Conservation (phyloP, 1,140 invertebrate genomes). For the Stegodyphus mimosarum region DNA sequence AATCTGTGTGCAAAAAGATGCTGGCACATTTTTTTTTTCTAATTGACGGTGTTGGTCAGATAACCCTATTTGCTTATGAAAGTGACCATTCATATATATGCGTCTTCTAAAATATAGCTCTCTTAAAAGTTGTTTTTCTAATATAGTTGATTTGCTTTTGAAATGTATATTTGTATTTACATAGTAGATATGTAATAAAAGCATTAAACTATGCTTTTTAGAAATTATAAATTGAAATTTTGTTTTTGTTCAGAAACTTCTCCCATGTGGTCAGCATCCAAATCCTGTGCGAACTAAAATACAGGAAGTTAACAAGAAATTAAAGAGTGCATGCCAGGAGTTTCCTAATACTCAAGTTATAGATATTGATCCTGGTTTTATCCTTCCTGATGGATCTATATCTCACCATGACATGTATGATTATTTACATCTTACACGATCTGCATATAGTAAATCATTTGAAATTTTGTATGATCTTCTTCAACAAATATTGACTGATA, state of each 20-base stretch:
- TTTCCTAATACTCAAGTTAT: constrained; percentile 77
- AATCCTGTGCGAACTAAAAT: constrained; percentile 83
- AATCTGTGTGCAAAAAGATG: no score
- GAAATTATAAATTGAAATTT: background rate
- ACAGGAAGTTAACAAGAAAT: constrained; percentile 77
- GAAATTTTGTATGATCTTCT: constrained; percentile 75
- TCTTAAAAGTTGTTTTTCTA: no score
- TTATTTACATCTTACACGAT: constrained; percentile 85
- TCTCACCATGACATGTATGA: constrained; percentile 90
- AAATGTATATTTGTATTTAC: background rate
- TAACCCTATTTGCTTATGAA: no score
- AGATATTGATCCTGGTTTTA: constrained; percentile 79
- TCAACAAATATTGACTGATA: constrained; percentile 43
- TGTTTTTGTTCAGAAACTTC: constrained; percentile 76
- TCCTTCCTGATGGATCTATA: constrained; percentile 82
- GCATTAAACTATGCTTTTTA: no score
- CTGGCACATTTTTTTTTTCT: no score
- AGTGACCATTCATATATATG: no score
- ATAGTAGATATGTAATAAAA: background rate
- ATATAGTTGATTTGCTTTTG: no score
- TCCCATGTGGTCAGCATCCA: constrained; percentile 84
- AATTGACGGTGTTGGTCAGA: no score
- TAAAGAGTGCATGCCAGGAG: constrained; percentile 74
- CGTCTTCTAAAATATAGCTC: background rate
- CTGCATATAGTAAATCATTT: constrained; percentile 85